These are phyloP conservation scores for Sinodicranocentrus sp. DNA, from an alignment of 2,888 invertebrate species.

Conservation along the genomic window DNA sequence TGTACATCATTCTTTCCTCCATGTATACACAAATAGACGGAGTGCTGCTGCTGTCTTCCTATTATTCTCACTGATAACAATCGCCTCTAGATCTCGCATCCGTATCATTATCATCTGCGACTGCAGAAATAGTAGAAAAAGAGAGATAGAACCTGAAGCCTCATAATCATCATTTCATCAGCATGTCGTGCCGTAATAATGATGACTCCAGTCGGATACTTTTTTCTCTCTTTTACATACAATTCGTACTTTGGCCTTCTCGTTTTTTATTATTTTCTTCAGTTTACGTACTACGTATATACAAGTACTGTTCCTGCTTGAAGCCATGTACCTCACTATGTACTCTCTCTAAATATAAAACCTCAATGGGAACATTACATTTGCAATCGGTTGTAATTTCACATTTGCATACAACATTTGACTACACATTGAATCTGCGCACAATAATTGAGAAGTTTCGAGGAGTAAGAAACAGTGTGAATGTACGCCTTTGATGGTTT, in stretches of 20 bases:
- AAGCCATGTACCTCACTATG: too few species aligned
- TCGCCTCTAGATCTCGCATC: conserved; percentile 34
- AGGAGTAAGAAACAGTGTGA: too few species aligned
- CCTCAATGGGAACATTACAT: too few species aligned
- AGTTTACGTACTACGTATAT: too few species aligned
- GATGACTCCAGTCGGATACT: conserved; percentile 15
- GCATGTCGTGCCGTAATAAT: neutral
- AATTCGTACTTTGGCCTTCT: too few species aligned
- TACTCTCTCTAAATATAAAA: too few species aligned
- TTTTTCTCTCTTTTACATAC: neutral
- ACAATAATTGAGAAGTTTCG: too few species aligned
- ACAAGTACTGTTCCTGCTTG: too few species aligned
- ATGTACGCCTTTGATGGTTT: too few species aligned
- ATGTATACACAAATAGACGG: neutral
- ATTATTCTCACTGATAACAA: conserved; percentile 17
- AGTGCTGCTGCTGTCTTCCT: neutral
- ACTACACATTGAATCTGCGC: too few species aligned
- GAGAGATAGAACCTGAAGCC: neutral
- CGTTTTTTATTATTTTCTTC: too few species aligned
- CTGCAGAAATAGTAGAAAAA: neutral
- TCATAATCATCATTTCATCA: neutral
- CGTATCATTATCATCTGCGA: conserved; percentile 20
- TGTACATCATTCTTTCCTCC: conserved; percentile 4
- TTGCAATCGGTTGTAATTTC: too few species aligned
- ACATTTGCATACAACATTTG: neutral